Conservation (phyloP, 2,888 invertebrate genomes). For the Anthophora plumipes region DNA sequence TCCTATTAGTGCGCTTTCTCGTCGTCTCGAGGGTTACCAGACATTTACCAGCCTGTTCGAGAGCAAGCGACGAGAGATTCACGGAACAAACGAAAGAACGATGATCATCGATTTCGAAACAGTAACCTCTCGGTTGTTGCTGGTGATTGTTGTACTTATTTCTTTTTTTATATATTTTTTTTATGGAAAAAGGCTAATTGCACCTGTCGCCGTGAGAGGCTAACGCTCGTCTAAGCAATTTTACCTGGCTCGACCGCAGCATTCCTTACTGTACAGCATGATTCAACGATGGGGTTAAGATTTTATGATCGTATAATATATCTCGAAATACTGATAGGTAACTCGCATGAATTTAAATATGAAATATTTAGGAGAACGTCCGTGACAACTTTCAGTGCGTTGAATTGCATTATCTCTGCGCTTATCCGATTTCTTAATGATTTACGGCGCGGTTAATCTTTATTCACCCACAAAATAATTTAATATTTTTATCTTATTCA, state of each 20-base stretch:
- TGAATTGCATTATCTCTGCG: not conserved
- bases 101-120: slow-evolving; percentile 17
- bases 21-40: slow-evolving; percentile 20
- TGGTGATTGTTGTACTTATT: slow-evolving; percentile 1
- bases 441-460: no score
- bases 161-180: not conserved
- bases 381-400: not conserved
- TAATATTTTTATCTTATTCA: no score
- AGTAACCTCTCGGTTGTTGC: not conserved
- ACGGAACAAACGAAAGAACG: slow-evolving; percentile 1
- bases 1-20: slow-evolving; percentile 46
- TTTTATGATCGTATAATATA: not conserved
- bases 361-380: not conserved
- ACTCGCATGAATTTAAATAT: not conserved
- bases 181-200: slow-evolving; percentile 1
- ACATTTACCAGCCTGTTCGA: slow-evolving; percentile 12
- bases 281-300: not conserved
- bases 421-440: no score
- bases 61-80: slow-evolving; percentile 7
- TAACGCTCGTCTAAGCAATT: slow-evolving; percentile 7
- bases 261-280: not conserved
- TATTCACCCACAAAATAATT: no score
- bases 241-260: slow-evolving; percentile 15
- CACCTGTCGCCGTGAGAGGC: slow-evolving; percentile 9
- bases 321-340: not conserved